Conservation (phyloP, 2,797 vertebrate species). For the Urocyon cinereoargenteus region DNA sequence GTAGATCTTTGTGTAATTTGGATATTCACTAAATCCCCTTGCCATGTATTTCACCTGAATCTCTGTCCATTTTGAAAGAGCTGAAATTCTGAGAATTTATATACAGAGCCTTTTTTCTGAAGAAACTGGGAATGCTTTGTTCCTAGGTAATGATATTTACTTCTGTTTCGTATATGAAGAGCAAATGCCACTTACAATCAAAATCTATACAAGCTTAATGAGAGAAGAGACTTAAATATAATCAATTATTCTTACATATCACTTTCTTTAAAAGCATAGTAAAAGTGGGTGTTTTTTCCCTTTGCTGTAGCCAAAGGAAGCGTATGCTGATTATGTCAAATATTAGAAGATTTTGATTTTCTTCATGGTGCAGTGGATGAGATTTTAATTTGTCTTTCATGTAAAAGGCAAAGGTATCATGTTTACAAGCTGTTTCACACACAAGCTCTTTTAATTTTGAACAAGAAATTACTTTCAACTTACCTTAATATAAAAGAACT, state of each 20-base stretch:
- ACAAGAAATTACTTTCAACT: slow-evolving; percentile 40
- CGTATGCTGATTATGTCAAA: background rate
- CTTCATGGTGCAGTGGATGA: background rate
- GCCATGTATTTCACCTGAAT: background rate
- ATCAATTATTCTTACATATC: background rate
- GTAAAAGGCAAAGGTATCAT: background rate
- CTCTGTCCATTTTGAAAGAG: background rate
- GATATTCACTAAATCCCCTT: background rate
- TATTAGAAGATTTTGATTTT: slow-evolving; percentile 60
- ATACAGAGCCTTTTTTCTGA: background rate
- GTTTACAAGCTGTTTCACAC: background rate
- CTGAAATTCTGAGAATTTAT: background rate
- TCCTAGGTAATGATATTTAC: background rate
- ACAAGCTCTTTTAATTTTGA: slow-evolving; percentile 14
- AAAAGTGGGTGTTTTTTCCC: background rate
- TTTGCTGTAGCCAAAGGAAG: background rate
- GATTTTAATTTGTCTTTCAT: slow-evolving; percentile 52
- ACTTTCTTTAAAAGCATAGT: slow-evolving; percentile 14
- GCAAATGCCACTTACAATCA: background rate
- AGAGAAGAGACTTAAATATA: slow-evolving; percentile 19
- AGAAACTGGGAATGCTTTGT: background rate
- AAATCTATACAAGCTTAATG: background rate
- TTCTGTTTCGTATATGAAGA: background rate
- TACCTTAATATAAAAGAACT: slow-evolving; percentile 24
- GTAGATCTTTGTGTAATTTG: background rate